Conservation (phyloP, 2,797 vertebrate genomes). For the Schizopygopsis malacanthus region DNA sequence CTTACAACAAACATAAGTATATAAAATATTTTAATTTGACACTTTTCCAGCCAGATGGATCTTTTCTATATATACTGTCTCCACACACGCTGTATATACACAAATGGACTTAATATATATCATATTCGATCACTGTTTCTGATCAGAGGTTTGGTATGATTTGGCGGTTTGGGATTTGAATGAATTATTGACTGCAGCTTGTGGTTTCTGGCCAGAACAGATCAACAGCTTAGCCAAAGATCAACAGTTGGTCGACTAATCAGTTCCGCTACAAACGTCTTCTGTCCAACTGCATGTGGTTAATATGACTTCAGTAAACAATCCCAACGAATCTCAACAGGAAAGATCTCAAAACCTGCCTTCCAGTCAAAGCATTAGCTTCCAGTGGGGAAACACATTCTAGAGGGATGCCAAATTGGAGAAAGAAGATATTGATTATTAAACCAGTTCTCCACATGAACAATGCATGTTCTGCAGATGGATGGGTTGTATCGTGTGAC, state of each 20-base stretch:
- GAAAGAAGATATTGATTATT: slow-evolving; percentile 34
- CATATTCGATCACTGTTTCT: background rate
- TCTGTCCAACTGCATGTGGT: slow-evolving; percentile 8
- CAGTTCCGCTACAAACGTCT: slow-evolving; percentile 12
- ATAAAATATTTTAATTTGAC: too few relatives aligned
- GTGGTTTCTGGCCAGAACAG: slow-evolving; percentile 3
- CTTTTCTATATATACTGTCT: too few relatives aligned
- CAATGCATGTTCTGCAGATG: slow-evolving; percentile 40
- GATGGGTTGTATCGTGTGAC: slow-evolving; percentile 37
- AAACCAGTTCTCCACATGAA: slow-evolving; percentile 17
- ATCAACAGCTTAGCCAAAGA: slow-evolving; percentile 23
- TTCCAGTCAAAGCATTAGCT: background rate
- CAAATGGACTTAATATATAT: too few relatives aligned
- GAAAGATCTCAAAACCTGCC: background rate
- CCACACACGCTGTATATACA: too few relatives aligned
- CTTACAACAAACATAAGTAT: too few relatives aligned
- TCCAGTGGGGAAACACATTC: background rate
- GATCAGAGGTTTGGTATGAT: background rate
- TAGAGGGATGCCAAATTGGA: background rate
- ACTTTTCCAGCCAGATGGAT: too few relatives aligned
- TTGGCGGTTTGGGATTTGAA: slow-evolving; percentile 14
- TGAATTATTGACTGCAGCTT: slow-evolving; percentile 39
- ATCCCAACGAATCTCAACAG: background rate
- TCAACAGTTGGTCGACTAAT: slow-evolving; percentile 8
- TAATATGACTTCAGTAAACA: slow-evolving; percentile 1